Evolutionary conservation across 2,113 vertebrate genomes (phyloP).

Genomic region (Sciurus niger): DNA sequence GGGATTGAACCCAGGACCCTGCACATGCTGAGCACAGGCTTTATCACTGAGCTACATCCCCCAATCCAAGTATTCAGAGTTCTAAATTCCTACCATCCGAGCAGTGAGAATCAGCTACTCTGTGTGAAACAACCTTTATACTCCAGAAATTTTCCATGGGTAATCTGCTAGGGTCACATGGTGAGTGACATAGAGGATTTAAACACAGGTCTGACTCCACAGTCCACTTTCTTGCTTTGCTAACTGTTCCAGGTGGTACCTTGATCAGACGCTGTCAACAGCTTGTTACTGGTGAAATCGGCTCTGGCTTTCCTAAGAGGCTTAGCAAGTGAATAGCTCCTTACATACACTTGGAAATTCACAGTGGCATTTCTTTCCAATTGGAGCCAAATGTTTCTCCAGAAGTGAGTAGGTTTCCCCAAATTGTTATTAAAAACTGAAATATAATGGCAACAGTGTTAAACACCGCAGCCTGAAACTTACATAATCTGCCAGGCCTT

Average conservation of each 20-base stretch:
- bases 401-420: constrained; percentile 74
- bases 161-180: constrained; percentile 41
- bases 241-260: constrained; percentile 60
- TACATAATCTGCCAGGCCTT: constrained; percentile 78
- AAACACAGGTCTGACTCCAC: constrained; percentile 39
- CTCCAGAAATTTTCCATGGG: constrained; percentile 59
- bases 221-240: constrained; percentile 6
- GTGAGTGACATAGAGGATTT: constrained; percentile 38
- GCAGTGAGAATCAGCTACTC: background rate
- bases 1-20: background rate
- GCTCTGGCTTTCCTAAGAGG: constrained; percentile 73
- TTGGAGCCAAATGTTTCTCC: constrained; percentile 73
- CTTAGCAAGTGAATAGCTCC: constrained; percentile 71
- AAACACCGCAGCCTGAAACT: constrained; percentile 69
- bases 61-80: background rate
- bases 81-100: background rate
- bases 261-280: constrained; percentile 54
- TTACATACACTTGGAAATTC: constrained; percentile 57
- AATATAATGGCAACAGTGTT: constrained; percentile 74
- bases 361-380: constrained; percentile 72
- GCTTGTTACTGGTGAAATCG: constrained; percentile 46
- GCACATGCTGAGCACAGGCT: background rate
- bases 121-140: background rate
- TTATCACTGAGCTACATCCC: background rate
- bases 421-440: constrained; percentile 83